Base-by-base conservation (phyloP, 2,888 invertebrate species). In the Drosophila phalerata region DNA sequence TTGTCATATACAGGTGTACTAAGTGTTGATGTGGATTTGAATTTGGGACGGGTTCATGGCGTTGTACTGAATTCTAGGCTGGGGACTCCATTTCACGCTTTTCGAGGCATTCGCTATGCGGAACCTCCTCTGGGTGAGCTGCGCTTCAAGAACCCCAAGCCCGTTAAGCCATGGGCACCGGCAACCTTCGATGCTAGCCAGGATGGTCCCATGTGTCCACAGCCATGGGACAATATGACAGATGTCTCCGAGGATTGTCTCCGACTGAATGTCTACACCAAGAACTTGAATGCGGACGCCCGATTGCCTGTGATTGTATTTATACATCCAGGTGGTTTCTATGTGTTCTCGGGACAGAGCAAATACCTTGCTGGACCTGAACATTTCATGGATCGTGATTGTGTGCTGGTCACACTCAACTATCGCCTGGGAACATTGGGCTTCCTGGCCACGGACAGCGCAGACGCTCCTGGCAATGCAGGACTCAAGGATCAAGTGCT, bases 401-500 rank as follows among this genome's bases (percentile, higher is more conserved):
- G 95, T 25, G 94, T 95, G 0, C 91, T 95, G n/a, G 95, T 95
- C 28, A 93, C 94, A 0, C 91, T 95, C 25, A 95, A 95, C 91
- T 95, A 95, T 89, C 93, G 95, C 1, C 90, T 95, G 32, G 92
- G 90, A 4, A 81, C 88, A 0, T 70, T 91, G 93, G 95, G 95
- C 6, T 95, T 94, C 88, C 84, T 95, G 49, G 94, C 95, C 74
- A 95, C 95, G 0, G 95, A 95, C 0, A 95, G 94, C 61, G 93
- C 93, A 17, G 92, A 94, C 19, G 95, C 95, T 0, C 95, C 96
- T 0, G 96, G 96, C 5, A 96, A 96, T 91, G 94, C 94, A 45
- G 96, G 95, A 0, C 91, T 95, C 48, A 96, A 95, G 86, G 96
- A 96, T 90, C 96, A 96, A 91, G 95, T 95, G 1, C 89, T 93